A percentile compares a stretch with the other conserved stretches of the same genome.
phyloP scores from a whole-genome alignment of 1,140 invertebrate genomes.

The Uloborus diversus region DNA sequence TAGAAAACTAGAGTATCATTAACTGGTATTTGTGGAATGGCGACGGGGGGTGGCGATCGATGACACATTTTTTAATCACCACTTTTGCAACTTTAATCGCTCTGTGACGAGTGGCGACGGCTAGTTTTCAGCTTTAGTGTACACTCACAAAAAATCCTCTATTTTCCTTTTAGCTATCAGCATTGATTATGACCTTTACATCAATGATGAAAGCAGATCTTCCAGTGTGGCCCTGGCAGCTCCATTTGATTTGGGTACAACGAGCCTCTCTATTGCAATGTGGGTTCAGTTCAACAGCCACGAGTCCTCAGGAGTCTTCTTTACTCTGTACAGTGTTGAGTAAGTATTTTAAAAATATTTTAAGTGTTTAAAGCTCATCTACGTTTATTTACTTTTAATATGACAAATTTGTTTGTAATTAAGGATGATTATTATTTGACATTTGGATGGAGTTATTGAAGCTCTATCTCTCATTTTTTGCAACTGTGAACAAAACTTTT shows the following conservation, averaged over 20 bases:
- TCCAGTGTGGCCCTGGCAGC: conserved; percentile 89
- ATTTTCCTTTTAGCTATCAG: conserved; percentile 79
- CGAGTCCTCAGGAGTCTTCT: conserved; percentile 91
- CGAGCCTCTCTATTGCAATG: conserved; percentile 85
- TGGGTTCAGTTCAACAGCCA: conserved; percentile 95
- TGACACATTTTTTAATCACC: no score
- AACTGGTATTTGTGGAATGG: no score
- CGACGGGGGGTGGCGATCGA: no score
- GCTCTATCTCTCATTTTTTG: no score
- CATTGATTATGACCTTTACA: conserved; percentile 95
- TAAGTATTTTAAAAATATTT: conserved; percentile 67
- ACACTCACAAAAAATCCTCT: no score
- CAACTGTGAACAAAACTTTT: no score
- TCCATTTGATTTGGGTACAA: conserved; percentile 82
- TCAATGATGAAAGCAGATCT: conserved; percentile 82
- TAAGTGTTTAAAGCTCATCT: background rate
- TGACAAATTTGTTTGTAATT: background rate
- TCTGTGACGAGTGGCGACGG: no score
- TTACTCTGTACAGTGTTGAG: conserved; percentile 88
- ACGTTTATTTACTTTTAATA: conserved; percentile 11
- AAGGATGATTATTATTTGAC: no score
- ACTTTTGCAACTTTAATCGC: no score
- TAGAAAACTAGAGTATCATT: no score
- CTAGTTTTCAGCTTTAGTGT: no score
- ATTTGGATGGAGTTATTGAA: no score